Conservation (phyloP, 2,888 invertebrate species). For the Petrophora chlorosata region DNA sequence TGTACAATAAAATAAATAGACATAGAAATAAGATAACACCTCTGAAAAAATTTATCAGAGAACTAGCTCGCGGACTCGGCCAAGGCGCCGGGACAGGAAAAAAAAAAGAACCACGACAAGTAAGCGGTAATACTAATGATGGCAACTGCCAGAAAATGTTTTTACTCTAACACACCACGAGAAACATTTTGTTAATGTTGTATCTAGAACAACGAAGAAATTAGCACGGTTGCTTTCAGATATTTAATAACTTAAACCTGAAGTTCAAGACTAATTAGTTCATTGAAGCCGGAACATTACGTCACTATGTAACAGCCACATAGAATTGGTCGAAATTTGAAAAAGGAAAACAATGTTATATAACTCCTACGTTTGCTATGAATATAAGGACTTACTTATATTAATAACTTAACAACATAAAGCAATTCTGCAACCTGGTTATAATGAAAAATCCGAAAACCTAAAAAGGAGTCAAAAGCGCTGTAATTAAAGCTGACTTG, state of each 20-base stretch:
- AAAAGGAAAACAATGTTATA: constrained; percentile 5
- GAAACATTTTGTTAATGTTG: constrained; percentile 23
- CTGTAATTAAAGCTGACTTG: constrained; percentile 22
- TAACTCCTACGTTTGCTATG: constrained; percentile 33
- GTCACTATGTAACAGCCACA: not conserved
- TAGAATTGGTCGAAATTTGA: constrained; percentile 1
- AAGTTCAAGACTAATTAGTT: constrained; percentile 1
- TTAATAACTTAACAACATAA: too few species aligned
- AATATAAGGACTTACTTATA: constrained; percentile 31
- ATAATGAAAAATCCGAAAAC: constrained; percentile 21
- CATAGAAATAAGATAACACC: too few species aligned
- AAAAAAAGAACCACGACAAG: too few species aligned
- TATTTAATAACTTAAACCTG: constrained; percentile 12
- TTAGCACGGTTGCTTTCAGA: constrained; percentile 27
- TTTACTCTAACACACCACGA: constrained; percentile 27
- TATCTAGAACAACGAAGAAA: constrained; percentile 29
- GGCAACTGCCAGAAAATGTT: too few species aligned
- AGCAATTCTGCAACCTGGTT: constrained; percentile 35
- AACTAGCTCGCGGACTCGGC: too few species aligned
- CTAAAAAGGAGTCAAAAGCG: constrained; percentile 14
- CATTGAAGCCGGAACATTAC: not conserved
- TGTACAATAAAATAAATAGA: too few species aligned
- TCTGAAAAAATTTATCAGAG: too few species aligned
- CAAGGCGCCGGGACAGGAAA: too few species aligned
- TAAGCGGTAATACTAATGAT: too few species aligned